These are phyloP conservation scores for Pipistrellus kuhlii DNA, from an alignment of 2,797 vertebrate species.

Conservation along the genomic window DNA sequence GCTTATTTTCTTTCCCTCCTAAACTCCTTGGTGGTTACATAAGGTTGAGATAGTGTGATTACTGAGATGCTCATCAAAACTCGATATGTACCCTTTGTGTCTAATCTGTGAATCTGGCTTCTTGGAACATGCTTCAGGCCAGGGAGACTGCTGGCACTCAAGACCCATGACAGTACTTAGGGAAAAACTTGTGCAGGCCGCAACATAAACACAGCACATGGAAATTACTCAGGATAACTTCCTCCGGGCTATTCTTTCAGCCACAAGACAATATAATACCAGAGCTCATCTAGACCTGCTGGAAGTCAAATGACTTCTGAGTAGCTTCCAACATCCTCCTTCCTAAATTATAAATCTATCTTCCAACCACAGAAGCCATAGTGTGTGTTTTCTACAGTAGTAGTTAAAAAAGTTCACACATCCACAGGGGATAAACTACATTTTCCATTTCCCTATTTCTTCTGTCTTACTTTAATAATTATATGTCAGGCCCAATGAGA, in stretches of 20 bases:
- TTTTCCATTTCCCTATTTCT: slow-evolving; percentile 56
- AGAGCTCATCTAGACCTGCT: slow-evolving; percentile 56
- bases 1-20: not conserved
- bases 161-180: slow-evolving; percentile 66
- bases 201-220: slow-evolving; percentile 51
- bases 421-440: slow-evolving; percentile 41
- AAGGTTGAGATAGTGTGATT: slow-evolving; percentile 45
- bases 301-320: slow-evolving; percentile 70
- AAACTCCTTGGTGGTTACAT: slow-evolving; percentile 32
- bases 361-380: slow-evolving; percentile 65
- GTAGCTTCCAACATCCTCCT: slow-evolving; percentile 57
- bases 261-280: slow-evolving; percentile 58
- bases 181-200: slow-evolving; percentile 51
- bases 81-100: slow-evolving; percentile 38
- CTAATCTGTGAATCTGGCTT: slow-evolving; percentile 73
- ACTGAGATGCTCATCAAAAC: slow-evolving; percentile 69
- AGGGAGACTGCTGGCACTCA: slow-evolving; percentile 66
- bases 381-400: slow-evolving; percentile 43
- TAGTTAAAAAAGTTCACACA: slow-evolving; percentile 61
- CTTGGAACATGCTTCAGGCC: slow-evolving; percentile 49
- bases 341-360: slow-evolving; percentile 68
- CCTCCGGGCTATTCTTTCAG: slow-evolving; percentile 58
- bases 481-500: not conserved
- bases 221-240: slow-evolving; percentile 69
- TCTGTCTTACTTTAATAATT: slow-evolving; percentile 35